These are phyloP conservation scores for Blastobasis lacticolella DNA, from an alignment of 2,888 invertebrate species.

Conservation along the genomic window DNA sequence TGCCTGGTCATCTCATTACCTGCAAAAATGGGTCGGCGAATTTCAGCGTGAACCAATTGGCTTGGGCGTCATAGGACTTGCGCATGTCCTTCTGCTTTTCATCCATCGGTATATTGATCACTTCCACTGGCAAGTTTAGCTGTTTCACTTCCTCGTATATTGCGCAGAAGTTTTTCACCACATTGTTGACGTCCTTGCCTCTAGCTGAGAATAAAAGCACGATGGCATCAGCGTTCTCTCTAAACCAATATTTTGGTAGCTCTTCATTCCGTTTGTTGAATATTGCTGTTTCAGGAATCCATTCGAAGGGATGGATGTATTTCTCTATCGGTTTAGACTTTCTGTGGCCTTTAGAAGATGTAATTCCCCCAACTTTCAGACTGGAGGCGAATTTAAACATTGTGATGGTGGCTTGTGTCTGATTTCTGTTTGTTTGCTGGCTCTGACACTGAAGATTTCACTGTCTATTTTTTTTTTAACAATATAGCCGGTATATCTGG, in stretches of 20 bases:
- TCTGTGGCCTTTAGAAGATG: no score
- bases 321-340: no score
- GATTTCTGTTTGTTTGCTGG: no score
- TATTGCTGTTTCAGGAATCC: conserved; percentile 38
- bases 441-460: no score
- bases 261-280: conserved; percentile 36
- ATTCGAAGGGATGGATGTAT: conserved; percentile 25
- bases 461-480: no score
- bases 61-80: conserved; percentile 38
- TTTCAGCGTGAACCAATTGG: conserved; percentile 58
- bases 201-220: conserved; percentile 44
- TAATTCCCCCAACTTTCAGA: no score
- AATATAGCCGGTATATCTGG: no score
- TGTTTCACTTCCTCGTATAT: conserved; percentile 51
- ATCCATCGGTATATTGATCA: conserved; percentile 53
- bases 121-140: conserved; percentile 51
- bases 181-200: conserved; percentile 39
- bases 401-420: no score
- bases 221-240: conserved; percentile 40
- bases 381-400: no score
- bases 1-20: neutral
- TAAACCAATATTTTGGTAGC: conserved; percentile 37
- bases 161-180: conserved; percentile 44
- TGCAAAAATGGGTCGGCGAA: conserved; percentile 40
- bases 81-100: conserved; percentile 33